phyloP scores from a whole-genome alignment of 2,113 vertebrate genomes.

The Addax nasomaculatus region DNA sequence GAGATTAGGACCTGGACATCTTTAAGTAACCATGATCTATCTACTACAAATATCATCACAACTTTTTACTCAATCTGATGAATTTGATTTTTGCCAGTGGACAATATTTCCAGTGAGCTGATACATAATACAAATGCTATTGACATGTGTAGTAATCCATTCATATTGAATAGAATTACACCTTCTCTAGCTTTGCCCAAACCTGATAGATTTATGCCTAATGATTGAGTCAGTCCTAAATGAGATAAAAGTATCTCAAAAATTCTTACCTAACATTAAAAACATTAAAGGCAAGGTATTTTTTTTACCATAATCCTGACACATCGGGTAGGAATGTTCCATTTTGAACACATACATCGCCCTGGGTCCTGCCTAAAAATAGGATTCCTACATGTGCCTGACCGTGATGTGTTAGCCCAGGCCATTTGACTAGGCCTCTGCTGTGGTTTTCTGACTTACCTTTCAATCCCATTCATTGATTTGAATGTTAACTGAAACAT shows the following conservation, averaged over 20 bases:
- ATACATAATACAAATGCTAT: background rate
- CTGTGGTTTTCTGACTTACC: slow-evolving; percentile 3
- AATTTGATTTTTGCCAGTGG: background rate
- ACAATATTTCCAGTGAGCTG: background rate
- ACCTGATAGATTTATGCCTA: background rate
- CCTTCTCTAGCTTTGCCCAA: background rate
- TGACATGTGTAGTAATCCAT: background rate
- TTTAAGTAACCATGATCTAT: background rate
- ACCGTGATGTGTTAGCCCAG: background rate
- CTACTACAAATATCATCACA: background rate
- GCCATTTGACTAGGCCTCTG: background rate
- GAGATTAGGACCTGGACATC: background rate
- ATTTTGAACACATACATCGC: background rate
- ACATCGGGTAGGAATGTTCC: background rate
- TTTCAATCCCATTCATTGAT: background rate
- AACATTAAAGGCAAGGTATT: background rate
- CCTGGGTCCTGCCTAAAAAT: background rate
- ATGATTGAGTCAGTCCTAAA: background rate
- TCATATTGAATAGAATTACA: background rate
- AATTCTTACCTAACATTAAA: background rate
- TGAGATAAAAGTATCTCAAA: background rate
- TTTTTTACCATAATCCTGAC: background rate
- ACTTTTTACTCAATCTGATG: background rate
- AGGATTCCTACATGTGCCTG: background rate
- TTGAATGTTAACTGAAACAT: background rate